Conservation (phyloP, 2,113 vertebrate species). For the Peucedramus taeniatus region DNA sequence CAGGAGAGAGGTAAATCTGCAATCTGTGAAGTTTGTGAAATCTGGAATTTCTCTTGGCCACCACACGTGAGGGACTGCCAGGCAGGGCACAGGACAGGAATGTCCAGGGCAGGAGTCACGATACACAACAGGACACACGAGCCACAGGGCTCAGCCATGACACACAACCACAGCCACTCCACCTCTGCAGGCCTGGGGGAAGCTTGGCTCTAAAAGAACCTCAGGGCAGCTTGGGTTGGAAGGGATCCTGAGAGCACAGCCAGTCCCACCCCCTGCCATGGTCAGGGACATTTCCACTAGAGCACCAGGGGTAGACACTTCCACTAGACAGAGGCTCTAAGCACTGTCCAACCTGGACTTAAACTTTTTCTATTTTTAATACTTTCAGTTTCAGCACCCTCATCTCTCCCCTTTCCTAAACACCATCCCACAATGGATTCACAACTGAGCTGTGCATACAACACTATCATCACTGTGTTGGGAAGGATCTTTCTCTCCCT, state of each 20-base stretch:
- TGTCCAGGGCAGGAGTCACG: fast-evolving
- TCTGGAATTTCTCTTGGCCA: neutral
- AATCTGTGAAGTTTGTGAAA: neutral
- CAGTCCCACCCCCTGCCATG: neutral
- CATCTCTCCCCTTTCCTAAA: neutral
- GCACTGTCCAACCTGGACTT: neutral
- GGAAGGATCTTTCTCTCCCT: neutral
- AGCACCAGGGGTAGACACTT: neutral
- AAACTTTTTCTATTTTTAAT: neutral
- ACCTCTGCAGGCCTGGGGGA: neutral
- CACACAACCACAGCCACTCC: neutral
- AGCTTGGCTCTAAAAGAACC: neutral
- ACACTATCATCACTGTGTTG: neutral
- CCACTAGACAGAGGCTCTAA: fast-evolving
- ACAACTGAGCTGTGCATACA: neutral
- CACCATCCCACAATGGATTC: neutral
- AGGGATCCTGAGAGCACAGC: neutral
- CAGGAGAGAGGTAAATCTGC: neutral
- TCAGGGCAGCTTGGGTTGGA: neutral
- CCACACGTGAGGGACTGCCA: neutral
- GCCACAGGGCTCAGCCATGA: neutral
- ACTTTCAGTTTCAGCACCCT: neutral
- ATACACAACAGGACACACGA: neutral
- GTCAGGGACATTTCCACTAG: neutral
- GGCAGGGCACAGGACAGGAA: neutral